A percentile compares a stretch with the other conserved stretches of the same genome.
These are phyloP conservation scores for Torymus tubicola DNA, from an alignment of 2,888 invertebrate genomes.

Conservation along the genomic window DNA sequence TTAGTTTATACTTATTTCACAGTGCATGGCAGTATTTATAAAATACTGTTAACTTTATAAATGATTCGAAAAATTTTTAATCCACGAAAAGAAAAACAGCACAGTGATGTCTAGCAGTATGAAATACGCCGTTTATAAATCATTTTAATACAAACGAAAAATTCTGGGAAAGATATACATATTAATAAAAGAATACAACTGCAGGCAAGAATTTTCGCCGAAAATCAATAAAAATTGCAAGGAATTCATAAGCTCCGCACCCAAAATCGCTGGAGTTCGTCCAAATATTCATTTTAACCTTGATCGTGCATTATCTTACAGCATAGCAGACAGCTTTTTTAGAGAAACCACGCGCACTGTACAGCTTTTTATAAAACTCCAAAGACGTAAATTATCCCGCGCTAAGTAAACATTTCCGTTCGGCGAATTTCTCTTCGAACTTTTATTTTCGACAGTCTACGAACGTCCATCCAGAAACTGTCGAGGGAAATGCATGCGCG, in stretches of 20 bases:
- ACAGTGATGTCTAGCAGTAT: no score
- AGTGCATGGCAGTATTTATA: no score
- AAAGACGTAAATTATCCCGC: slow-evolving; percentile 5
- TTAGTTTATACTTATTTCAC: no score
- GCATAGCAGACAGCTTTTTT: no score
- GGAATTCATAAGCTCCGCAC: neutral
- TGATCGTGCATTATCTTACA: no score
- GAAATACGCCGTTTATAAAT: no score
- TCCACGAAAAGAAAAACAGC: no score
- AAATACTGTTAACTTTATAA: no score
- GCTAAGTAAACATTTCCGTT: neutral
- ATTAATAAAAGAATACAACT: neutral
- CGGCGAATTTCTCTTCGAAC: neutral
- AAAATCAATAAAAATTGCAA: slow-evolving; percentile 22
- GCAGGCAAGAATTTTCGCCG: neutral
- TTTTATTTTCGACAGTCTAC: slow-evolving; percentile 1
- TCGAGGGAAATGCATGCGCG: no score
- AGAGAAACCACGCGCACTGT: no score
- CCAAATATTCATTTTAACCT: neutral
- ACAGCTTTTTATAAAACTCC: neutral
- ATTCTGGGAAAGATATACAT: neutral
- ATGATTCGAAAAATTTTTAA: no score
- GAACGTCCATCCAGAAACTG: no score
- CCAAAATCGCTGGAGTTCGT: slow-evolving; percentile 1
- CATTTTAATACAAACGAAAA: neutral